Conservation (phyloP, 2,113 vertebrate genomes). For the Salvelinus fontinalis region DNA sequence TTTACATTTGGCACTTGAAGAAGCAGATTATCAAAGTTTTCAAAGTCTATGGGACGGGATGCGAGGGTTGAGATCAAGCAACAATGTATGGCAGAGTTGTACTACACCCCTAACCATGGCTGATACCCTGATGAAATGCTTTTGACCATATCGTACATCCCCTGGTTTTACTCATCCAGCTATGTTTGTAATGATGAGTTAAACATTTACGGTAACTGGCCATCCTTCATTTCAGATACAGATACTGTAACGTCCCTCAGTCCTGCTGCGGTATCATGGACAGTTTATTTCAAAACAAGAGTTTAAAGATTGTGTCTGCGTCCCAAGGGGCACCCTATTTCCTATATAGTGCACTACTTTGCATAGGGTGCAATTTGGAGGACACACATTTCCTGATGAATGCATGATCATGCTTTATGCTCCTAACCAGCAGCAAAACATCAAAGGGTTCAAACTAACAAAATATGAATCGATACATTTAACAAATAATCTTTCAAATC, state of each 20-base stretch:
- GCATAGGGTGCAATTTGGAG: too few species aligned
- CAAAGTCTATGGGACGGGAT: constrained; percentile 31
- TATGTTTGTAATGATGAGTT: neutral
- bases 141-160: neutral
- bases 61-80: constrained; percentile 31
- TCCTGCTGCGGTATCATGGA: too few species aligned
- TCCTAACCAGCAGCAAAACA: constrained; percentile 23
- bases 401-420: constrained; percentile 21
- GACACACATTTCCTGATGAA: constrained; percentile 5
- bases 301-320: too few species aligned
- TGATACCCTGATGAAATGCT: constrained; percentile 25
- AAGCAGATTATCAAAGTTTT: constrained; percentile 51
- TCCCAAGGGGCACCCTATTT: too few species aligned
- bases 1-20: constrained; percentile 67
- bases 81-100: constrained; percentile 10
- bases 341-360: too few species aligned
- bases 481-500: constrained; percentile 50
- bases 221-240: too few species aligned
- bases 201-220: neutral
- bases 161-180: neutral
- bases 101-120: constrained; percentile 8
- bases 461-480: constrained; percentile 51
- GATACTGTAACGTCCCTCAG: too few species aligned
- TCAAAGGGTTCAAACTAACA: constrained; percentile 39
- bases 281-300: too few species aligned